These are phyloP conservation scores for Sminthurides aquaticus DNA, from an alignment of 2,888 invertebrate species.

Conservation along the genomic window DNA sequence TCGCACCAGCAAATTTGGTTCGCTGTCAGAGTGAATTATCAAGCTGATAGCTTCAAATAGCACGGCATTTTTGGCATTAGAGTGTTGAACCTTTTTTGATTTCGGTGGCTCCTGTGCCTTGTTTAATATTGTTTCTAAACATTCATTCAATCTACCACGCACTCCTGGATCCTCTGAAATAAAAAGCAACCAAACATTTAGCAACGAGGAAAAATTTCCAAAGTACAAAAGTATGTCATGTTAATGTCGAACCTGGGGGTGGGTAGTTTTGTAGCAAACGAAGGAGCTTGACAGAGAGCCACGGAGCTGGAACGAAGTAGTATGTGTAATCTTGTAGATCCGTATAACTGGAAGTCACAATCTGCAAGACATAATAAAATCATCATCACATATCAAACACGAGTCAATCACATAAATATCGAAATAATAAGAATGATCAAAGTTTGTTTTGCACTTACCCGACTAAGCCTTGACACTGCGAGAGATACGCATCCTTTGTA, in stretches of 20 bases:
- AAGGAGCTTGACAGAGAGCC: conserved; percentile 95
- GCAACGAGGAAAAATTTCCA: background rate
- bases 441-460: too few species aligned
- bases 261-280: conserved; percentile 96
- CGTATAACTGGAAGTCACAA: conserved; percentile 97
- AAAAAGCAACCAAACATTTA: background rate
- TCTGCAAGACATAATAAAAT: conserved; percentile 53
- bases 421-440: too few species aligned
- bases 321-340: conserved; percentile 99
- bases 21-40: conserved; percentile 98
- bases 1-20: conserved; percentile 89
- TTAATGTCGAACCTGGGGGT: conserved; percentile 89
- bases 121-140: conserved; percentile 93
- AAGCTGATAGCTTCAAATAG: conserved; percentile 99
- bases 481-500: conserved; percentile 98
- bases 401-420: too few species aligned
- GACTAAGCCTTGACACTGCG: conserved; percentile 91
- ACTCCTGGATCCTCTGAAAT: conserved; percentile 88
- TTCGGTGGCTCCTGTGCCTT: conserved; percentile 99
- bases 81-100: conserved; percentile 99
- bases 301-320: conserved; percentile 99
- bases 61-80: conserved; percentile 99
- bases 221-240: background rate
- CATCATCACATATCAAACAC: too few species aligned
- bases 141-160: conserved; percentile 90